A percentile compares a stretch with the other conserved stretches of the same genome.
Conservation (phyloP, 2,113 vertebrate species). For the Trogon surrucura region DNA sequence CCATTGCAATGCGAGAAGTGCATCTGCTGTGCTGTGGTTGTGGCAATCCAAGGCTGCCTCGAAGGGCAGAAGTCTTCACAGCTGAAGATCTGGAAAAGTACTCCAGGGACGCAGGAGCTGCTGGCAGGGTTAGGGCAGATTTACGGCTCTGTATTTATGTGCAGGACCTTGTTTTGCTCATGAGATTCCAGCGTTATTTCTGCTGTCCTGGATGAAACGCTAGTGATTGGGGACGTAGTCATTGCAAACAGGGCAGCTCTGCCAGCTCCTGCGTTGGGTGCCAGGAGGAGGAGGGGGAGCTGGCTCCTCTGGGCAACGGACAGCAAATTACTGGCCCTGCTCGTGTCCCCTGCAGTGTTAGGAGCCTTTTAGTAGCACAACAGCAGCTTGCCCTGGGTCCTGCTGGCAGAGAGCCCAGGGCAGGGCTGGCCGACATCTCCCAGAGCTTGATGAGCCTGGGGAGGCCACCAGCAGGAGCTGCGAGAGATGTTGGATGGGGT, state of each 20-base stretch:
- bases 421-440: background rate
- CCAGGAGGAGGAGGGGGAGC: background rate
- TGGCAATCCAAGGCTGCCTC: background rate
- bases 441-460: background rate
- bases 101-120: background rate
- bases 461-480: background rate
- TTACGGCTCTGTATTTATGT: fast-evolving
- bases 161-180: background rate
- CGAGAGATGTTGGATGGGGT: background rate
- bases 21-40: background rate
- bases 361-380: background rate
- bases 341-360: fast-evolving
- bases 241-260: background rate
- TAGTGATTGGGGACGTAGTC: fast-evolving
- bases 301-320: background rate
- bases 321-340: background rate
- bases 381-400: background rate
- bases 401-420: background rate
- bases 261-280: background rate
- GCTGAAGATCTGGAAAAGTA: background rate
- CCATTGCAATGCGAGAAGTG: background rate
- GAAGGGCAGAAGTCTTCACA: background rate
- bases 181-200: background rate
- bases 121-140: background rate
- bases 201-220: background rate